Base-by-base conservation (phyloP, 2,797 vertebrate species). In the Hylomyscus alleni region DNA sequence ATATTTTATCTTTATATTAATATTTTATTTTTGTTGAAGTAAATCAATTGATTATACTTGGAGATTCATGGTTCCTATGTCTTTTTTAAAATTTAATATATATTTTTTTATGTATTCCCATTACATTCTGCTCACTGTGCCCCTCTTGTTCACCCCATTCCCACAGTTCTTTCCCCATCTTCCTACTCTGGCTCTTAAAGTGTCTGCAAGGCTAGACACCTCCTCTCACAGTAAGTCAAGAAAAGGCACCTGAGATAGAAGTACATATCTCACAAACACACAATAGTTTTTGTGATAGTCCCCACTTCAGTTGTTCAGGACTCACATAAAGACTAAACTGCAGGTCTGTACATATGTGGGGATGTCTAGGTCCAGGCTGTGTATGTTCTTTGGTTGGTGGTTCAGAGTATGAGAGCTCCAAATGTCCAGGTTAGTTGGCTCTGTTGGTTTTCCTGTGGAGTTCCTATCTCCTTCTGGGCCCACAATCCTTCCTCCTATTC, bases 11-110 rank as follows among this genome's bases (percentile, higher is more conserved):
- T 65, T 83, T 84, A 44, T 47, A 84, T 80, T 54, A 87, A 81
- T 72, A 11, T 65, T 8, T 95, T 72, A 90, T 37, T 96, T 83
- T 80, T 73, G 58, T 44, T 90, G n/a, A 17, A 47, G 11, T 78
- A 94, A 22, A n/a, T 6, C 72, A 80, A 31, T 8, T 31, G 22
- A 65, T 62, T 89, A 89, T 88, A 58, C 3, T 81, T 78, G 26
- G 56, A 80, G 4, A 76, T 26, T 58, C 26, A 50, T 22, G 24
- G 0, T 73, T 60, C 62, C 34, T 95, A 0, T 85, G 47, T 47
- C 26, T 93, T 58, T 69, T 72, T 37, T 67, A 13, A 17, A 34
- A 67, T 37, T 72, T 72, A 37, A 20, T 37, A 15, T 37, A 15
- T 34, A 6, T 72, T 19, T 67, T 34, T 37, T n/a, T 37, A 20